Percentiles rank a stretch among this genome's conserved stretches.
Conservation (phyloP, 2,113 vertebrate genomes). For the Bubo bubo region DNA sequence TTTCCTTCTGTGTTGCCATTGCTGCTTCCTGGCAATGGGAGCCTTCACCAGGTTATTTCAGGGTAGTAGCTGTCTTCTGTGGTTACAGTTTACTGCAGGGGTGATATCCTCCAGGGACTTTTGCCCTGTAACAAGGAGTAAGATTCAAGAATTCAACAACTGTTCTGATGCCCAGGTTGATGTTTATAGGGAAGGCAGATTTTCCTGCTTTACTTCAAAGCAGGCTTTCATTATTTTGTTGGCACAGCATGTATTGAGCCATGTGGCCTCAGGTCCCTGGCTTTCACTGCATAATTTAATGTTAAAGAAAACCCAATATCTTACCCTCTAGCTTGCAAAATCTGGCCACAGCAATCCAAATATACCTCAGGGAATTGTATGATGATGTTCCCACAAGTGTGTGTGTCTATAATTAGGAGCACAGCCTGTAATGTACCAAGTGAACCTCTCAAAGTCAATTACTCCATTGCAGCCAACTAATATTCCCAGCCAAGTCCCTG, state of each 20-base stretch:
- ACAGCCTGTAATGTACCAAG: slow-evolving; percentile 30
- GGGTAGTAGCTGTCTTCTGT: background rate
- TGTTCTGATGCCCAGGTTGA: background rate
- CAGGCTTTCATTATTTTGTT: background rate
- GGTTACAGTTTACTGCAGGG: background rate
- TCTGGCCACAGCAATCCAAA: background rate
- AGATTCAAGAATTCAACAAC: background rate
- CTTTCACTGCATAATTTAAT: slow-evolving; percentile 17
- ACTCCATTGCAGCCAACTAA: background rate
- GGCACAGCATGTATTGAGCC: slow-evolving; percentile 11
- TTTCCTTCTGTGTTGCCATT: background rate
- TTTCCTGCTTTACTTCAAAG: slow-evolving; percentile 7
- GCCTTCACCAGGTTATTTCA: background rate
- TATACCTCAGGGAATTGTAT: background rate
- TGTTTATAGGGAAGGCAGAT: background rate
- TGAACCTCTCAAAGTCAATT: background rate
- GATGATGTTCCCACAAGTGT: background rate
- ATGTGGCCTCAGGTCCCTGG: background rate
- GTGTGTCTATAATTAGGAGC: slow-evolving; percentile 19
- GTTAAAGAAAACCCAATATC: slow-evolving; percentile 18
- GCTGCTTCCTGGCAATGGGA: background rate
- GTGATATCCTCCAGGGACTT: background rate
- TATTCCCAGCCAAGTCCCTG: background rate
- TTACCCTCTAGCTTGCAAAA: slow-evolving; percentile 17
- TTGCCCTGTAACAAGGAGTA: background rate